Percentiles rank a stretch among this genome's conserved stretches.
Conservation (phyloP, 2,113 vertebrate genomes). For the Nymphicus hollandicus region DNA sequence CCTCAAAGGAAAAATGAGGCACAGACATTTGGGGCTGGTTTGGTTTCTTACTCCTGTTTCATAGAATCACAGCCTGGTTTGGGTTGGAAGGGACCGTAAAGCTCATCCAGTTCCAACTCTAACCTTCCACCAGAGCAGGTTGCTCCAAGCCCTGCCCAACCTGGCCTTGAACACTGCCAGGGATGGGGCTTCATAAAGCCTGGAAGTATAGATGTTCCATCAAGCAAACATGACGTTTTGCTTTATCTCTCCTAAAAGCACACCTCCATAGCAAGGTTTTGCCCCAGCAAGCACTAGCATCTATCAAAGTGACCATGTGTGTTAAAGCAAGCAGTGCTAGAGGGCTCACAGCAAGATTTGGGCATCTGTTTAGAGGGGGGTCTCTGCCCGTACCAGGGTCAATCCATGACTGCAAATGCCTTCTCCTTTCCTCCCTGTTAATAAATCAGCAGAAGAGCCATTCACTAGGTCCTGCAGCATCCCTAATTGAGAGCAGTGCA, state of each 20-base stretch:
- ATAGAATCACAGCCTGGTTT: background rate
- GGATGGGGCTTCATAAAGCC: background rate
- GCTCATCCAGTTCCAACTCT: background rate
- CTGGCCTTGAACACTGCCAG: background rate
- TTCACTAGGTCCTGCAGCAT: background rate
- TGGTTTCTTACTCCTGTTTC: background rate
- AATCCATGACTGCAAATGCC: accelerated
- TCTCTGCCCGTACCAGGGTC: background rate
- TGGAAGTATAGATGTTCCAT: background rate
- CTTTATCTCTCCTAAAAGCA: background rate
- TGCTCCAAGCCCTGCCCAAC: background rate
- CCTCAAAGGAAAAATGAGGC: background rate
- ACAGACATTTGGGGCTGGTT: background rate
- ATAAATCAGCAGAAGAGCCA: background rate
- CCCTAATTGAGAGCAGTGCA: background rate
- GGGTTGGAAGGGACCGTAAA: background rate
- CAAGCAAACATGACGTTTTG: background rate
- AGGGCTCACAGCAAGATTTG: background rate
- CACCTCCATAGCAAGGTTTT: background rate
- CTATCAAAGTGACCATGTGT: background rate
- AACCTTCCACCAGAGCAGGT: background rate
- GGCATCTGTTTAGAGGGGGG: background rate
- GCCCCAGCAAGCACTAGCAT: background rate
- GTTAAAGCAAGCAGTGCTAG: background rate
- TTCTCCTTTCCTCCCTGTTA: background rate